phyloP scores from a whole-genome alignment of 2,888 invertebrate genomes.

The Sesia apiformis region DNA sequence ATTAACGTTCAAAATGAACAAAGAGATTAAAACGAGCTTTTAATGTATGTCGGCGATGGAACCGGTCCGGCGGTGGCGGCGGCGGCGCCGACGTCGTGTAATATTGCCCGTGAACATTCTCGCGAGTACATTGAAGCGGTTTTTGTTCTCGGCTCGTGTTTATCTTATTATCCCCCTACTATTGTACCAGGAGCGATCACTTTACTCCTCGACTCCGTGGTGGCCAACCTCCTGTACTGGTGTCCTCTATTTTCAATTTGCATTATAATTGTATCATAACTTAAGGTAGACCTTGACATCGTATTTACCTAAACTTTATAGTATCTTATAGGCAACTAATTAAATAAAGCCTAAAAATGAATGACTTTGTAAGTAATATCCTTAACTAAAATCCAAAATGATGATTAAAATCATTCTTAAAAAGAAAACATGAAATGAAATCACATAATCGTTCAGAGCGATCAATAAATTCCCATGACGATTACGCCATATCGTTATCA shows the following conservation, averaged over 20 bases:
- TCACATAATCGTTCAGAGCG: no score
- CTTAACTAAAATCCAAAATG: no score
- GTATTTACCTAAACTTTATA: no score
- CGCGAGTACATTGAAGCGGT: constrained; percentile 47
- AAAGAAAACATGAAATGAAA: no score
- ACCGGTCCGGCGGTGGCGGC: constrained; percentile 29
- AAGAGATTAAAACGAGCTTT: constrained; percentile 40
- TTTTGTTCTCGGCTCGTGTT: constrained; percentile 50
- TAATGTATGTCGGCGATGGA: constrained; percentile 35
- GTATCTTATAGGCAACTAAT: no score
- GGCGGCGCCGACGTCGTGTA: constrained; percentile 31
- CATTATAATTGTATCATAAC: constrained; percentile 6
- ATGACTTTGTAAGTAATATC: no score
- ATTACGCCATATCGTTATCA: no score
- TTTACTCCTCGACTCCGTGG: constrained; percentile 26
- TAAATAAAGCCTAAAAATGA: no score
- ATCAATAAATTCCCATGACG: no score
- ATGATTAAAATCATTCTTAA: no score
- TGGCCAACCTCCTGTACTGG: constrained; percentile 19
- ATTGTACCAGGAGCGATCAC: constrained; percentile 39
- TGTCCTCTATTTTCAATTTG: constrained; percentile 8
- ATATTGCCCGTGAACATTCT: constrained; percentile 48
- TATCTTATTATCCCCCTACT: constrained; percentile 47
- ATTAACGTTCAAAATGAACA: constrained; percentile 39
- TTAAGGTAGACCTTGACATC: no score